Evolutionary conservation across 2,888 invertebrate species (phyloP), one percentile per base, ranked within the genome.

Genomic region (Sympetrum striolatum): DNA sequence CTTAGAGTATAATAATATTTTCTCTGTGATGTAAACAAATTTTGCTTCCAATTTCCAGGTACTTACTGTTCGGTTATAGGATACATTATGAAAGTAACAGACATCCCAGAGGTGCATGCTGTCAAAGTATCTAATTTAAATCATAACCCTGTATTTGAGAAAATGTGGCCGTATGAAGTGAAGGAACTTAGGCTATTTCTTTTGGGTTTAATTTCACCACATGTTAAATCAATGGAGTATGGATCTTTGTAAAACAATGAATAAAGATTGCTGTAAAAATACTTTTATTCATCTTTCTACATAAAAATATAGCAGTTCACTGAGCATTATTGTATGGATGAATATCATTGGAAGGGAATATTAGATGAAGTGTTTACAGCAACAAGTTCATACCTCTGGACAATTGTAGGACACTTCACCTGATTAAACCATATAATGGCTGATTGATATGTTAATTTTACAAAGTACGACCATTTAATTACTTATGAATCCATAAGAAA

Each of bases 211-310:
- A n/a, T 44, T 14, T 5, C 15, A 44, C 44, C 39, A 25, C 8
- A 15, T 44, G 25, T 48, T 2, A 10, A 25, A 12, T n/a, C 31
- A n/a, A 35, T 22, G 10, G 22, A 58, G 2, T 5, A 35, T 35
- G 6, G 2, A 58, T 22, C 35, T 82, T 6, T 12, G 53, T 35
- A 35, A 60, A 37, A 80, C 18, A 39, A 44, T 22, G 14, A 80
- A 39, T 12, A 37, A 37, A 60, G 22, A 37, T 37, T 86, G 86
- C 64, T 86, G 86, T 60, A 86, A 86, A 86, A 86, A 86, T 86
- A 86, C 60, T 64, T 86, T 86, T 86, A 86, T 86, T 86, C 86
- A 37, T 86, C 86, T 86, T 64, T 64, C 86, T 86, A 86, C 86
- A 86, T 86, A 86, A 86, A 86, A 86, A 86, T 86, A 86, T 86